phyloP scores from a whole-genome alignment of 2,888 invertebrate genomes.

The Dinocampus coccinellae region DNA sequence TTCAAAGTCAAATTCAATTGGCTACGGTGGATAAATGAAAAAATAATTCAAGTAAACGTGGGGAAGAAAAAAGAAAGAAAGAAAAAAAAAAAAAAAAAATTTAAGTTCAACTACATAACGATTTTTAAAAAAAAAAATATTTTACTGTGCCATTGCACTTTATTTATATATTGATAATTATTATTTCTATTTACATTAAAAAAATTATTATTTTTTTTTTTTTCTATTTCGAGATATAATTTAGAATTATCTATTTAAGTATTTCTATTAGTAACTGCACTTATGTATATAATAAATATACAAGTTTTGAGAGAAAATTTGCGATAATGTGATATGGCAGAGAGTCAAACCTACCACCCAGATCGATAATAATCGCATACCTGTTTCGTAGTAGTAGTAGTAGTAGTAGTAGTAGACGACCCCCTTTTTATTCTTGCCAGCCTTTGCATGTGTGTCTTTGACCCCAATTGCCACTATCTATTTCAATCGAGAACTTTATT shows the following conservation, averaged over 20 bases:
- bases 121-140: background rate
- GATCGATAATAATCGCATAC: conserved; percentile 38
- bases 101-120: background rate
- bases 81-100: background rate
- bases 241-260: conserved; percentile 13
- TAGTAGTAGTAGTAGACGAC: conserved; percentile 25
- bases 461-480: conserved; percentile 28
- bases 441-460: conserved; percentile 33
- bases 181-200: too few relatives aligned
- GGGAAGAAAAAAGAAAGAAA: background rate
- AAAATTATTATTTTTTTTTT: background rate
- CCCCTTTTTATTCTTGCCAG: conserved; percentile 26
- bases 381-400: conserved; percentile 33
- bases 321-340: background rate
- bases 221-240: background rate
- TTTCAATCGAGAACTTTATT: background rate
- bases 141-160: too few relatives aligned
- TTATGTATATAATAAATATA: background rate
- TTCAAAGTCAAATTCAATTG: conserved; percentile 33
- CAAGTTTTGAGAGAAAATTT: conserved; percentile 12
- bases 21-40: conserved; percentile 6
- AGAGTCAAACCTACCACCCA: conserved; percentile 9
- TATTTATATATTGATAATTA: too few relatives aligned
- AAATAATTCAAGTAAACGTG: too few relatives aligned
- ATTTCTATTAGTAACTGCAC: conserved; percentile 25